Conservation (phyloP, 2,888 invertebrate species). For the Tenthredo scrophulariae region DNA sequence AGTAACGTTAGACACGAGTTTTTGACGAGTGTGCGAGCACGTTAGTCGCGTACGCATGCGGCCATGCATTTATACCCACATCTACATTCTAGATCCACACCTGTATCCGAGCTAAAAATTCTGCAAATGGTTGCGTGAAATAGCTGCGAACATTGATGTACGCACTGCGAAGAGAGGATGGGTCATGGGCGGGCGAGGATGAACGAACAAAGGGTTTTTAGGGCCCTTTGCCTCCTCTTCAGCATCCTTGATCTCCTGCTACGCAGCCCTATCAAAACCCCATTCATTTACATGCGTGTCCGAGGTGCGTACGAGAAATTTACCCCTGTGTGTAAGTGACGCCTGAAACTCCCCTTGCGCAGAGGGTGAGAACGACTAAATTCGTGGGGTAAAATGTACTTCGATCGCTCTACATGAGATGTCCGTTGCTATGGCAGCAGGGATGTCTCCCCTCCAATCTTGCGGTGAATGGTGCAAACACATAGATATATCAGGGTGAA, state of each 20-base stretch:
- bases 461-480: neutral
- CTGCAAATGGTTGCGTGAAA: neutral
- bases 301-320: conserved; percentile 42
- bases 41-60: neutral
- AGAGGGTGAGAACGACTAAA: neutral
- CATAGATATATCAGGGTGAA: neutral
- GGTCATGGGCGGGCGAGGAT: conserved; percentile 53
- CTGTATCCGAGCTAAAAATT: neutral
- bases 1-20: conserved; percentile 34
- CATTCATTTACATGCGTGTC: conserved; percentile 73
- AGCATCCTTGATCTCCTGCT: conserved; percentile 71
- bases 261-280: conserved; percentile 77
- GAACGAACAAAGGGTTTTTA: conserved; percentile 56
- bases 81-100: neutral
- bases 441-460: neutral
- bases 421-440: conserved; percentile 28
- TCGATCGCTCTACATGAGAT: neutral
- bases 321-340: conserved; percentile 38
- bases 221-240: conserved; percentile 58
- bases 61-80: neutral
- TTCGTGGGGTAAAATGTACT: neutral
- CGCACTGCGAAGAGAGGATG: conserved; percentile 46
- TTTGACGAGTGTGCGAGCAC: conserved; percentile 38
- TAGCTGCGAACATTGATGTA: conserved; percentile 43
- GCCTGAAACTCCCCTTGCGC: conserved; percentile 7